Base-by-base conservation (phyloP, 2,797 vertebrate species). In the Labeo calbasu region DNA sequence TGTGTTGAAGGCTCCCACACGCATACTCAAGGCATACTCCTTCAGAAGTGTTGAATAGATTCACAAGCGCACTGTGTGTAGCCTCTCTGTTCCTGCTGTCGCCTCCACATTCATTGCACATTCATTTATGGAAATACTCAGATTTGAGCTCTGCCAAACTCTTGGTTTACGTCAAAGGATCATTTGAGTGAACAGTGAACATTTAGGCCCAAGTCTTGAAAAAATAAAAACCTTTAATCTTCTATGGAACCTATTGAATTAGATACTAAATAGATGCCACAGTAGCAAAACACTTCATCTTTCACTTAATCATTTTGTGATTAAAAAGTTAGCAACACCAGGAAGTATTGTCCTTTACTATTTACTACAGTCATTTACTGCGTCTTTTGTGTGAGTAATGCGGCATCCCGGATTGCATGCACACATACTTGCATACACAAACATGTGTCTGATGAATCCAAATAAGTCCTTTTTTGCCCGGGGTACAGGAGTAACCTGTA, bases 401-500 rank as follows among this genome's bases (percentile, higher is more conserved):
- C 50, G 1, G 50, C 50, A 51, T 51, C 15, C 50, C 5, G 50
- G 50, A 51, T 9, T 46, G 9, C 63, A 53, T 70, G 5, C 36
- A 43, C 69, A 57, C 40, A 53, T 36, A 12, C n/a, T 63, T 28
- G 46, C 50, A 81, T 50, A 69, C 36, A 19, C n/a, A 32, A n/a
- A 73, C 51, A 82, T 19, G 69, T 81, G 71, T n/a, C 59, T 85
- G 78, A 79, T 55, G 72, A 84, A 88, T 85, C 21, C 84, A 48
- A 79, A 40, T 13, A 76, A 82, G 78, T 71, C 72, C 84, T 84
- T 70, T 57, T 76, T 79, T 87, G 84, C 88, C 82, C 7, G 17
- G 66, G 81, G 84, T 79, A 85, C 83, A 82, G 55, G 69, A 83
- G 69, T 72, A 84, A 86, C 86, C 85, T 84, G 81, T 84, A 72